Evolutionary conservation across 2,797 vertebrate species (phyloP), one percentile per base, ranked within the genome.

Genomic region (Microctenopoma stevenorrisi): DNA sequence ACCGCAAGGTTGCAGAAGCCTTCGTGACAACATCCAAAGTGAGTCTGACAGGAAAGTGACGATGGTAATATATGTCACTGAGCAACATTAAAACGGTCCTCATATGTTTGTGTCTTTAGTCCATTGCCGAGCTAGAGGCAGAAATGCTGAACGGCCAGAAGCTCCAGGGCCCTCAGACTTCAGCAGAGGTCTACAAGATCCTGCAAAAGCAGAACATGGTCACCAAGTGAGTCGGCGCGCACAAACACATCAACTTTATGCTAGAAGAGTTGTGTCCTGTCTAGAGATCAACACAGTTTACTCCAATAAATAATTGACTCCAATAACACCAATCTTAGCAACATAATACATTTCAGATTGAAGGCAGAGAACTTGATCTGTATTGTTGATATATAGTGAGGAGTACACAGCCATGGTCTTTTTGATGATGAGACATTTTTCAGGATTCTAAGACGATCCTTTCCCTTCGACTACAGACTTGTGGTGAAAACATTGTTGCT

Each of bases 61-160:
- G 38, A 42, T 13, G 38, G 3, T 4, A 42, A 42, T 12, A 12
- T 12, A 5, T 64, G 33, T 55, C 22, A 18, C 4, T 13, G 13
- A 47, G 18, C 42, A 22, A 37, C 6, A 47, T 44, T 43, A 4
- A 49, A 38, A 53, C 14, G 25, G n/a, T 61, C 3, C 57, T 14
- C 54, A 7, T 53, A 0, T 30, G 26, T 74, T 10, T 59, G 18
- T 11, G 42, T 72, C 2, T 25, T 2, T 37, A 97, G 96, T 93
- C 95, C 0, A 94, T 97, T 4, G 84, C 79, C 42, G 92, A 96
- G 56, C 89, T 97, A 83, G 96, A 97, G 85, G 92, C 78, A 0
- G 96, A 97, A 77, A 95, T 97, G 95, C 86, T 97, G 59, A 96
- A 97, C 0, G 96, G 96, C 6, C 96, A 97, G 88, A 97, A 97